These are phyloP conservation scores for Ciconia stormi DNA, from an alignment of 2,113 vertebrate genomes.

Conservation along the genomic window DNA sequence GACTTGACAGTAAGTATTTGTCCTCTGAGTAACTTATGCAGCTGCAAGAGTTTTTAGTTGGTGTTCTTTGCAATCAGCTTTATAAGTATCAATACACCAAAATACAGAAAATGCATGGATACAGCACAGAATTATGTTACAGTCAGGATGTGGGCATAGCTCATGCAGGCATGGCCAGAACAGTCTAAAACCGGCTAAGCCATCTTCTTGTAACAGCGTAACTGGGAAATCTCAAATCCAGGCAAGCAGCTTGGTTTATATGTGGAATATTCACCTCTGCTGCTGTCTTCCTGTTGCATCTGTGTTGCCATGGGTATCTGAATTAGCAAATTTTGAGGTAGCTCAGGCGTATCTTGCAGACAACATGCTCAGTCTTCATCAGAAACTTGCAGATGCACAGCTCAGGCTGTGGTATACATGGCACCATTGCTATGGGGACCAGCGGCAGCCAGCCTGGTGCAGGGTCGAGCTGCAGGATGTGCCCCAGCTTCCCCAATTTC, in stretches of 20 bases:
- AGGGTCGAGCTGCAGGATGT: background rate
- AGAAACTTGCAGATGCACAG: background rate
- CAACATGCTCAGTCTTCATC: background rate
- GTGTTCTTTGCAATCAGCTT: background rate
- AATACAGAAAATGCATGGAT: background rate
- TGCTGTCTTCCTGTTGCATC: background rate
- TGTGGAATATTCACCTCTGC: background rate
- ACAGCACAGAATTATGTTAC: background rate
- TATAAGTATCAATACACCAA: background rate
- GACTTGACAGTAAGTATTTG: background rate
- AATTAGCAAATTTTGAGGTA: background rate
- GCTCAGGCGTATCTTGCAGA: background rate
- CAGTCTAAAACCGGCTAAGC: background rate
- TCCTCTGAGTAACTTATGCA: background rate
- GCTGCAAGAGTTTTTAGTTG: background rate
- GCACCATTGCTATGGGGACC: background rate
- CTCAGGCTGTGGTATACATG: background rate
- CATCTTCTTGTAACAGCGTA: background rate
- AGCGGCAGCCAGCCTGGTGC: rapidly evolving
- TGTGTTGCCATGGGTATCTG: background rate
- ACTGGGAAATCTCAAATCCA: background rate
- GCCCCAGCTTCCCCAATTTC: background rate
- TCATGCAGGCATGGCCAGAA: background rate
- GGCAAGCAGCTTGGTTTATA: background rate
- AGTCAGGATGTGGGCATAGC: too few species aligned